These are phyloP conservation scores for Tenualosa thibaudeaui DNA, from an alignment of 2,797 vertebrate genomes.

Conservation along the genomic window DNA sequence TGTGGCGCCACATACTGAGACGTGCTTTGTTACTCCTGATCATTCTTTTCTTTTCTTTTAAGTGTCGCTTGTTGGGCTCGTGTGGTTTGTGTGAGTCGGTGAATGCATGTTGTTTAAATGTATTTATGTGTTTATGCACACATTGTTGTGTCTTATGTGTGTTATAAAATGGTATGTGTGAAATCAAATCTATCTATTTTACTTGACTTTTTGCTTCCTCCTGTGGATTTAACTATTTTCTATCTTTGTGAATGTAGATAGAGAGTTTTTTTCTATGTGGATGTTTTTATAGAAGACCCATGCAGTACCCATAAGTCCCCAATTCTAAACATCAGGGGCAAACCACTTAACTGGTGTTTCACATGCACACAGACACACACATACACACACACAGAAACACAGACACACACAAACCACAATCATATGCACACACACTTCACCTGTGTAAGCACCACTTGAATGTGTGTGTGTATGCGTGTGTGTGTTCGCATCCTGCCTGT, in stretches of 20 bases:
- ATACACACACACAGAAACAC: neutral
- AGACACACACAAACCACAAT: neutral
- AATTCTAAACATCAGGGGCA: neutral
- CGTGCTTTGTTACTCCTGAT: slow-evolving; percentile 31
- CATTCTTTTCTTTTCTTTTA: slow-evolving; percentile 59
- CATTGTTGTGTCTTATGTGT: slow-evolving; percentile 22
- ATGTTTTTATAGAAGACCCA: neutral
- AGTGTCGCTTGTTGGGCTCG: slow-evolving; percentile 45
- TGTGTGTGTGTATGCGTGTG: slow-evolving; percentile 3
- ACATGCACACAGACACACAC: neutral
- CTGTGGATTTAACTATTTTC: slow-evolving; percentile 39
- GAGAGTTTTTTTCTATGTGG: neutral
- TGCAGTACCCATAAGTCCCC: neutral
- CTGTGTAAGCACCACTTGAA: neutral
- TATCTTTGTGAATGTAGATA: slow-evolving; percentile 55
- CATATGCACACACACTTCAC: slow-evolving; percentile 11
- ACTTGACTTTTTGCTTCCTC: slow-evolving; percentile 32
- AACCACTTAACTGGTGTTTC: neutral
- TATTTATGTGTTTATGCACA: neutral
- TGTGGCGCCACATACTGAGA: slow-evolving; percentile 4
- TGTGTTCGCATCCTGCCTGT: neutral
- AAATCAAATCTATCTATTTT: slow-evolving; percentile 38
- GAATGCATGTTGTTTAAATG: slow-evolving; percentile 25
- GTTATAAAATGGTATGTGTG: slow-evolving; percentile 11
- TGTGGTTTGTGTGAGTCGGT: slow-evolving; percentile 48